Evolutionary conservation across 2,113 vertebrate species (phyloP).

Genomic region (Nannospalax galili): DNA sequence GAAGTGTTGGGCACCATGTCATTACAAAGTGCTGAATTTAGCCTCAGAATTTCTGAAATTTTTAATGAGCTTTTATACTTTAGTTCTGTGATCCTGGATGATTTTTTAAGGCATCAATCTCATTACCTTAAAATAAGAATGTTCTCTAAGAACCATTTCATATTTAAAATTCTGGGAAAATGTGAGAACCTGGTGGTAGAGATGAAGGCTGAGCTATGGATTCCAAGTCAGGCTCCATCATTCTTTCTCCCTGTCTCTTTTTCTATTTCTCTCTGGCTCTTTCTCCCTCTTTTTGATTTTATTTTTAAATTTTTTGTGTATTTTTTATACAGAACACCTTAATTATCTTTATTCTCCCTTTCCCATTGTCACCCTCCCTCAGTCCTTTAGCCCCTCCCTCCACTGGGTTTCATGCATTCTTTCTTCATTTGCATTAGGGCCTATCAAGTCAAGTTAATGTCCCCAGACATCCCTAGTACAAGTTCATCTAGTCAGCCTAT

Average conservation of each 20-base stretch:
- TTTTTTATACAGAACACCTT: no score
- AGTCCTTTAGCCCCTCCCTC: no score
- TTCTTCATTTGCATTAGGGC: no score
- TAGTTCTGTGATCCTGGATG: neutral
- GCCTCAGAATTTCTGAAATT: neutral
- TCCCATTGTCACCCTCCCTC: no score
- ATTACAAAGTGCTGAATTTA: neutral
- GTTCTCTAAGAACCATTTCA: neutral
- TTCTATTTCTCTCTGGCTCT: neutral
- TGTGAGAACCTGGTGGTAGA: neutral
- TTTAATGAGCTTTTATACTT: neutral
- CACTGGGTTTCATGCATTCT: no score
- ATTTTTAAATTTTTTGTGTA: no score
- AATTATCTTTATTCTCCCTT: no score
- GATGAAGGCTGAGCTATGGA: neutral
- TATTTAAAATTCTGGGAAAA: neutral
- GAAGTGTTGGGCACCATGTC: neutral
- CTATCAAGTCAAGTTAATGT: no score
- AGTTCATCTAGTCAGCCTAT: no score
- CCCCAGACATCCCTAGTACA: no score
- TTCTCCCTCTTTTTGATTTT: no score
- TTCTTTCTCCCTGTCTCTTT: neutral
- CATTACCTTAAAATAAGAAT: neutral
- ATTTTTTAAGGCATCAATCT: neutral
- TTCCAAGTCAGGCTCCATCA: neutral